Evolutionary conservation across 64 coral and sea anemone species (phyloP).

Genomic region (Montipora sp.): DNA sequence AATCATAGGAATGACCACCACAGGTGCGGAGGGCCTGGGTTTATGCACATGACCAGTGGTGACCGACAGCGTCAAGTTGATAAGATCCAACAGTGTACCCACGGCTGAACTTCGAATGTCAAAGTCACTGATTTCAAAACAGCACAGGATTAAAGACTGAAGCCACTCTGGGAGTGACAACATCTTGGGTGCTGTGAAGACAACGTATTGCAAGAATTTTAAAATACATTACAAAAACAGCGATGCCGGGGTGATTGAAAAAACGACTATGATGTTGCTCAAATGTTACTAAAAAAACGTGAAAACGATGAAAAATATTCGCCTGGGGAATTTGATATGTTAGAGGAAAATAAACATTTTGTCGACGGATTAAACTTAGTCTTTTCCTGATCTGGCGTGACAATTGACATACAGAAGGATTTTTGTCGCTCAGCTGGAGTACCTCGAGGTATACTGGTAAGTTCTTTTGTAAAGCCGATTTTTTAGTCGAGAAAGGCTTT

Average conservation of each 20-base stretch:
- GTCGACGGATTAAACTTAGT: too few species aligned
- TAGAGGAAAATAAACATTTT: too few species aligned
- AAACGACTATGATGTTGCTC: not conserved
- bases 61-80: conserved; percentile 94
- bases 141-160: conserved; percentile 85
- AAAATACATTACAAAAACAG: not conserved
- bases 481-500: too few species aligned
- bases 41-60: conserved; percentile 33
- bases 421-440: too few species aligned
- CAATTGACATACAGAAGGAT: too few species aligned
- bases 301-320: too few species aligned
- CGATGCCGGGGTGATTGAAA: not conserved
- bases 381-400: too few species aligned
- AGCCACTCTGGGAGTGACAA: conserved; percentile 79
- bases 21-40: conserved; percentile 50
- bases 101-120: conserved; percentile 93
- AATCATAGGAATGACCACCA: conserved; percentile 96
- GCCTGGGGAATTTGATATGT: too few species aligned
- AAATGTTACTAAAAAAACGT: too few species aligned
- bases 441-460: too few species aligned
- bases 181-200: not conserved
- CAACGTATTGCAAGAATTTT: not conserved
- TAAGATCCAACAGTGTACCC: conserved; percentile 84
- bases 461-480: too few species aligned
- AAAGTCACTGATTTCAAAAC: conserved; percentile 86